Evolutionary conservation across 2,113 vertebrate species (phyloP).

Genomic region (Malaclemys terrapin): DNA sequence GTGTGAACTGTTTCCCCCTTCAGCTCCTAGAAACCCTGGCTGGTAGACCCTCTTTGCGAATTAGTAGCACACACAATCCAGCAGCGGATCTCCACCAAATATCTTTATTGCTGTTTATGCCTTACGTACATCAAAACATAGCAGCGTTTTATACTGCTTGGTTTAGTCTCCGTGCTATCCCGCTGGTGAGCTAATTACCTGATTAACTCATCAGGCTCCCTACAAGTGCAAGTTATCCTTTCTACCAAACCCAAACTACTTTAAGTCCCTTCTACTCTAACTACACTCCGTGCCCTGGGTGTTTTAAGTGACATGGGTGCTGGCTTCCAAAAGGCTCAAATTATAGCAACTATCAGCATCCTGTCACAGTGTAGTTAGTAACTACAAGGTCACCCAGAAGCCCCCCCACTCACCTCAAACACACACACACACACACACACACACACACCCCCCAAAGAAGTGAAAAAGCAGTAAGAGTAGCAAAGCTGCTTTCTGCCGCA

Average conservation of each 20-base stretch:
- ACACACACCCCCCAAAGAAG: too few relatives aligned
- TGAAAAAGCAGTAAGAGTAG: neutral
- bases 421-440: fast-evolving
- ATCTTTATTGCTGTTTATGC: too few relatives aligned
- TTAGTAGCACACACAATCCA: too few relatives aligned
- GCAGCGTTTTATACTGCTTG: neutral
- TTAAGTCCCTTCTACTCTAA: neutral
- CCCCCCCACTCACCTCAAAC: too few relatives aligned
- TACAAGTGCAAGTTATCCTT: neutral
- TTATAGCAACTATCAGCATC: neutral
- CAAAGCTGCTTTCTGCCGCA: neutral
- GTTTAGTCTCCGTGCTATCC: neutral
- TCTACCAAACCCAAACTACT: neutral
- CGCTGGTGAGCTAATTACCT: neutral
- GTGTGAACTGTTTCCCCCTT: too few relatives aligned
- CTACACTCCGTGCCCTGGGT: neutral
- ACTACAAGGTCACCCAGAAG: neutral
- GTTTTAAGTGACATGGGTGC: neutral
- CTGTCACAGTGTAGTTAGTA: neutral
- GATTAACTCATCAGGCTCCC: neutral
- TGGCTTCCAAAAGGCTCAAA: neutral
- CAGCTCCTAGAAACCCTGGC: too few relatives aligned
- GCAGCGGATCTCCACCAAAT: too few relatives aligned
- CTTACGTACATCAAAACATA: too few relatives aligned
- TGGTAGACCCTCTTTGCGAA: too few relatives aligned